A percentile compares a stretch with the other conserved stretches of the same genome.
phyloP scores from a whole-genome alignment of 2,113 vertebrate species.

The Melanocharis versteri region DNA sequence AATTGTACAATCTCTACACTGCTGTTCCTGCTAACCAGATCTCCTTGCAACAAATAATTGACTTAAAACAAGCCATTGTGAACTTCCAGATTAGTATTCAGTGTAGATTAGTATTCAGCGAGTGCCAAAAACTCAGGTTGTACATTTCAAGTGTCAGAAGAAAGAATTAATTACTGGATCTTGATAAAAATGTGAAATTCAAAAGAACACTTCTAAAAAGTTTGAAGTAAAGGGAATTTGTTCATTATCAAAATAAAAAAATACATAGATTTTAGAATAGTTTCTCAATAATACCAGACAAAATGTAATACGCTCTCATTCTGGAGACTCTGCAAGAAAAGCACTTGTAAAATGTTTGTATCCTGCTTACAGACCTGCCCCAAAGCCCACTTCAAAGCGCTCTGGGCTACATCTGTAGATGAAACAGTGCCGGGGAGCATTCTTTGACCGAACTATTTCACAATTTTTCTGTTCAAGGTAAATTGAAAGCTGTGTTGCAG shows the following conservation, averaged over 20 bases:
- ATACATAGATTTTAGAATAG: no score
- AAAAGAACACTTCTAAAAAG: neutral
- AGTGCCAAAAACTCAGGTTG: neutral
- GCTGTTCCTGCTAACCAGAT: neutral
- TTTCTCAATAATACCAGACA: neutral
- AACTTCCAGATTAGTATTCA: neutral
- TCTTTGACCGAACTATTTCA: neutral
- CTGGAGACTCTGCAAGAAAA: neutral
- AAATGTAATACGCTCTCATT: neutral
- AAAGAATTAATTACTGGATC: neutral
- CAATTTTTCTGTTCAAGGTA: neutral
- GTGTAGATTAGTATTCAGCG: rapidly evolving
- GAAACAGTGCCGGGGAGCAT: neutral
- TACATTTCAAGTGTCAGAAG: neutral
- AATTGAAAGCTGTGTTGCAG: neutral
- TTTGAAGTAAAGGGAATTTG: neutral
- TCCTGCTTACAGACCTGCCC: neutral
- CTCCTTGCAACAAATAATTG: neutral
- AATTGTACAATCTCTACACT: neutral
- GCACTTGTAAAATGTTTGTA: neutral
- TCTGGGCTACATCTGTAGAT: neutral
- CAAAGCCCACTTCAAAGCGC: neutral
- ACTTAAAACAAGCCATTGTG: neutral
- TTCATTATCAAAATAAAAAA: neutral
- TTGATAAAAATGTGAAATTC: neutral